phyloP scores from a whole-genome alignment of 1,140 invertebrate species.

The Calliphora vicina region DNA sequence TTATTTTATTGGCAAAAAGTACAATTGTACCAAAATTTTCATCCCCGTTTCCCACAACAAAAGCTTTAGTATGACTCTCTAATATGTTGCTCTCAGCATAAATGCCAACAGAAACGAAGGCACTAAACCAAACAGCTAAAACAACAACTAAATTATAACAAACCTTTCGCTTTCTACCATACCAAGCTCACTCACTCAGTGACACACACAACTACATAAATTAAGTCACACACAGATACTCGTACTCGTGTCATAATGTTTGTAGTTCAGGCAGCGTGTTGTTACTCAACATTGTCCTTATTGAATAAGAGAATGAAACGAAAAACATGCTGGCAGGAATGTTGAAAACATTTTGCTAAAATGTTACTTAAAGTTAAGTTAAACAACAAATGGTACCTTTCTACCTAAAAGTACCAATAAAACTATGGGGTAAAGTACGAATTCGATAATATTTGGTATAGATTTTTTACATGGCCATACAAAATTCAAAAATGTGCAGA shows the following conservation, averaged over 20 bases:
- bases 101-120: neutral
- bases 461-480: too few relatives aligned
- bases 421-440: too few relatives aligned
- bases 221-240: neutral
- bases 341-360: neutral
- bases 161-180: constrained; percentile 25
- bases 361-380: neutral
- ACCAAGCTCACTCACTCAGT: neutral
- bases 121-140: constrained; percentile 3
- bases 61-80: neutral
- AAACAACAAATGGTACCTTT: neutral
- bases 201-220: constrained; percentile 1
- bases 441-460: too few relatives aligned
- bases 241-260: neutral
- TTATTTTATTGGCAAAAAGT: neutral
- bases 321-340: neutral
- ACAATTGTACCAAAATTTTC: neutral
- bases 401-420: neutral
- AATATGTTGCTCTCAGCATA: neutral
- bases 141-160: constrained; percentile 9
- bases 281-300: constrained; percentile 2
- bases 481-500: too few relatives aligned
- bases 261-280: constrained; percentile 16
- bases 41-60: neutral
- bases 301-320: neutral